A percentile compares a stretch with the other conserved stretches of the same genome.
Evolutionary conservation across 2,888 invertebrate species (phyloP).

Genomic region (Steinernema scapterisci): DNA sequence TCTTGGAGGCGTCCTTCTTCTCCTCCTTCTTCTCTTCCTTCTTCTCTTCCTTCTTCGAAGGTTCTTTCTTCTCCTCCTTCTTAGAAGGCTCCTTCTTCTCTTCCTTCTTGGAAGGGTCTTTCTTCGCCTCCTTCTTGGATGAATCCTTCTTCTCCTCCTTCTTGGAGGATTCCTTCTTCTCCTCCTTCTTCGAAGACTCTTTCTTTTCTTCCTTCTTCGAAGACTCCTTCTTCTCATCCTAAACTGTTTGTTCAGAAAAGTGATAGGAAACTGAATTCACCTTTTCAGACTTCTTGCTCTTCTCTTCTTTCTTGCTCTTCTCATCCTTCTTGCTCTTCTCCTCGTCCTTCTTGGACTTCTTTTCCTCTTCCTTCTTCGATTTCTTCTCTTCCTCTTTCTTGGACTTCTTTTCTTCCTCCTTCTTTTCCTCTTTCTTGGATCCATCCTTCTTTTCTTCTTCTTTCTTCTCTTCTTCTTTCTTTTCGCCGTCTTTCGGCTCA

Average conservation of each 20-base stretch:
- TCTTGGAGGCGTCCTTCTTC: background rate
- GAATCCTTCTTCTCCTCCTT: background rate
- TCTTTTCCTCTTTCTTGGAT: background rate
- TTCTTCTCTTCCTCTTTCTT: background rate
- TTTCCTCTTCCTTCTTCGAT: background rate
- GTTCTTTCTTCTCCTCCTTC: background rate
- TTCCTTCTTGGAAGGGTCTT: background rate
- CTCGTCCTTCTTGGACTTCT: background rate
- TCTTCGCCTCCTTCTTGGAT: background rate
- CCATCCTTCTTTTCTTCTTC: conserved; percentile 1
- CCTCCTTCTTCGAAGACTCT: background rate
- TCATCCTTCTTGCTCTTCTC: conserved; percentile 7
- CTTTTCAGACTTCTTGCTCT: conserved; percentile 3
- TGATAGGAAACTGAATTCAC: background rate
- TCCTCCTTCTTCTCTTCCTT: background rate
- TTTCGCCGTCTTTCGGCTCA: background rate
- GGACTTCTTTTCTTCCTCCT: conserved; percentile 2
- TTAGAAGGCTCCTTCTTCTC: background rate
- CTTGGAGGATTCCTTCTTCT: background rate
- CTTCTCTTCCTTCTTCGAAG: background rate
- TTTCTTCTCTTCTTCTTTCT: background rate
- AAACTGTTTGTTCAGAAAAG: background rate
- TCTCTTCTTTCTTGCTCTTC: conserved; percentile 16
- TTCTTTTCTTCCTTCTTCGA: conserved; percentile 8
- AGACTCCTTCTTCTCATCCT: conserved; percentile 6